These are phyloP conservation scores for Macrosiphum euphorbiae DNA, from an alignment of 2,888 invertebrate species.

Conservation along the genomic window DNA sequence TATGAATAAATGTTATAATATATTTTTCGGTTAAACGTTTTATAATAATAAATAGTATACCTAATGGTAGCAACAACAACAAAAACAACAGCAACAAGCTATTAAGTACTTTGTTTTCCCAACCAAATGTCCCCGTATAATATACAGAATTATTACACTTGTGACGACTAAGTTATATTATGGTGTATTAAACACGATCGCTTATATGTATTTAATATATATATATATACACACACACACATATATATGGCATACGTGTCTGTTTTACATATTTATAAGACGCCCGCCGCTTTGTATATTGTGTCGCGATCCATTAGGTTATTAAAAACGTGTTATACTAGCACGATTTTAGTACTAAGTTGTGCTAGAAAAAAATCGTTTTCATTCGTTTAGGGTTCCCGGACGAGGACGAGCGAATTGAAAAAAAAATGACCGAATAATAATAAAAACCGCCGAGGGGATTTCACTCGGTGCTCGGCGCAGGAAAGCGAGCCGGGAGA, in stretches of 20 bases:
- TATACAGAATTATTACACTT: neutral
- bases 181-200: slow-evolving; percentile 13
- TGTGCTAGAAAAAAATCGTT: neutral
- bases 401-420: neutral
- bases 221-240: too few species aligned
- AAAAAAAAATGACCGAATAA: neutral
- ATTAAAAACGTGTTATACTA: slow-evolving; percentile 30
- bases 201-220: neutral
- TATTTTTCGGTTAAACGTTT: neutral
- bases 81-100: neutral
- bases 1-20: neutral
- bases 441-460: slow-evolving; percentile 1
- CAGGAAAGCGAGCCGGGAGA: neutral
- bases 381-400: neutral
- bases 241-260: neutral
- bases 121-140: neutral
- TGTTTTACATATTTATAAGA: slow-evolving; percentile 44
- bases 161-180: neutral
- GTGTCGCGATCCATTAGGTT: slow-evolving; percentile 50
- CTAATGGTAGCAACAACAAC: neutral
- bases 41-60: neutral
- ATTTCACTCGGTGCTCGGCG: neutral
- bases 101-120: slow-evolving; percentile 3
- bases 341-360: neutral
- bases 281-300: neutral